Conservation (phyloP, 2,797 vertebrate species). For the Otus scops region DNA sequence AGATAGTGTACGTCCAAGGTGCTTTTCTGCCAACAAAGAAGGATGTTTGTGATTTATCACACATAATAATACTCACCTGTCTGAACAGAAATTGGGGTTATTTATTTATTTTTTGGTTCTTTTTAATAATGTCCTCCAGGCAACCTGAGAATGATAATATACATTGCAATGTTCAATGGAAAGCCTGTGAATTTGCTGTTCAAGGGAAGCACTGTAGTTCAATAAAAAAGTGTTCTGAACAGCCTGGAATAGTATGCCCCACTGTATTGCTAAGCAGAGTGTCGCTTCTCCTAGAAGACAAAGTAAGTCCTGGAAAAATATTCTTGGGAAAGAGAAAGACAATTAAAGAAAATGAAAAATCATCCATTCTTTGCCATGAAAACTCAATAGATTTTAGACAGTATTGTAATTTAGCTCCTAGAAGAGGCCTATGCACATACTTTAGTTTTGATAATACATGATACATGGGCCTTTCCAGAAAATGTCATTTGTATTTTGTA, state of each 20-base stretch:
- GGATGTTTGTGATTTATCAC: neutral
- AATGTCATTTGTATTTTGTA: neutral
- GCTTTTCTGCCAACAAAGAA: neutral
- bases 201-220: neutral
- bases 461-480: neutral
- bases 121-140: neutral
- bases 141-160: neutral
- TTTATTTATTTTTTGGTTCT: neutral
- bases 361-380: neutral
- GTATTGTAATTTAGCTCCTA: neutral
- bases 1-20: neutral
- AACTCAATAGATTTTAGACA: neutral
- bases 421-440: neutral
- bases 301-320: neutral
- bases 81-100: neutral
- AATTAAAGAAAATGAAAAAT: neutral
- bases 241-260: neutral
- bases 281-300: neutral
- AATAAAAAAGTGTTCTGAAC: neutral
- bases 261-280: neutral
- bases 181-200: neutral
- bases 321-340: neutral
- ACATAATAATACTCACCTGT: neutral
- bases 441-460: neutral
- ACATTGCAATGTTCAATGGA: neutral